Evolutionary conservation across 2,888 invertebrate genomes (phyloP).

Genomic region (Eristalis pertinax): DNA sequence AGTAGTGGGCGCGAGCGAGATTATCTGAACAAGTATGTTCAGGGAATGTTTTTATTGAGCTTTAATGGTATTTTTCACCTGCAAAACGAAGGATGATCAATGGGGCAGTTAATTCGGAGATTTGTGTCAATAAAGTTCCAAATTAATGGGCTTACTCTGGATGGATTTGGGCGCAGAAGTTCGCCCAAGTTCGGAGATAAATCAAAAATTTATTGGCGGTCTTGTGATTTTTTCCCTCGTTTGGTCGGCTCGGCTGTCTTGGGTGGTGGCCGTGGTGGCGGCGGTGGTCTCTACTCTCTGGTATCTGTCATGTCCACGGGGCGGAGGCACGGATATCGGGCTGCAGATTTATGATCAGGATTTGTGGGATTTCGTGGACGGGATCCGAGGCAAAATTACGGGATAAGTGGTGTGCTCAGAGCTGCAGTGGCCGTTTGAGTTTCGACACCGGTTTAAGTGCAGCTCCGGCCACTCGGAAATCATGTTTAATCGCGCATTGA

Average conservation of each 20-base stretch:
- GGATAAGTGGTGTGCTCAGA: neutral
- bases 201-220: constrained; percentile 57
- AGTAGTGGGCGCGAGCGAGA: constrained; percentile 47
- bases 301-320: neutral
- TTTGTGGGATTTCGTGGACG: neutral
- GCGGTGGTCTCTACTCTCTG: neutral
- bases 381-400: neutral
- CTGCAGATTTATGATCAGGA: neutral
- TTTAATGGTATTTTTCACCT: constrained; percentile 67
- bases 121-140: constrained; percentile 65
- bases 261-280: neutral
- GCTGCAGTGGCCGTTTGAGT: neutral
- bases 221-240: neutral
- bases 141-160: constrained; percentile 50
- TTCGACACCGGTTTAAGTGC: neutral
- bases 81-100: constrained; percentile 68
- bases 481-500: neutral
- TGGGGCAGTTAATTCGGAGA: constrained; percentile 65
- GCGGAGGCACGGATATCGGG: neutral
- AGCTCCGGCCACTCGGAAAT: neutral
- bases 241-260: neutral
- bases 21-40: constrained; percentile 49
- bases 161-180: constrained; percentile 43
- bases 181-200: constrained; percentile 43
- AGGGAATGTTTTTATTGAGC: constrained; percentile 48